Conservation (phyloP, 2,113 vertebrate genomes). For the Aleadryas rufinucha region DNA sequence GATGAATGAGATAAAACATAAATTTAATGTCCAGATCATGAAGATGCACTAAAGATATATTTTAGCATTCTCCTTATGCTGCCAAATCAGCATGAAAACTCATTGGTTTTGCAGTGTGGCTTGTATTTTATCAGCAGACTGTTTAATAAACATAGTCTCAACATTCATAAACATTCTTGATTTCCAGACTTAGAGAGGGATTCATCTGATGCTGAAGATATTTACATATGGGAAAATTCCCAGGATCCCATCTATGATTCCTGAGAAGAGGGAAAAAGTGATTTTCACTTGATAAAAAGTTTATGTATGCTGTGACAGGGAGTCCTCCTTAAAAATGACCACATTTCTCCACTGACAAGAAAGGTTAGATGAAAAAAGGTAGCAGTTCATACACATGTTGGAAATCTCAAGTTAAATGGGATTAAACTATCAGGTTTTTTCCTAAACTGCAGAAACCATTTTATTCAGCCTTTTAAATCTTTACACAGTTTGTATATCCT, state of each 20-base stretch:
- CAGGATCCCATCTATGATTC: background rate
- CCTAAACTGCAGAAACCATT: background rate
- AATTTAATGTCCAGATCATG: background rate
- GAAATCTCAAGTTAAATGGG: background rate
- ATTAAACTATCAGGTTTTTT: background rate
- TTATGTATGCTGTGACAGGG: background rate
- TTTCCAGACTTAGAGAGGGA: background rate
- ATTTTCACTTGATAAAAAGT: background rate
- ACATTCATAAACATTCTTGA: background rate
- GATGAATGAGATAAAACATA: background rate
- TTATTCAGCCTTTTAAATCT: background rate
- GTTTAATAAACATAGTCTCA: background rate
- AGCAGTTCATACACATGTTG: background rate
- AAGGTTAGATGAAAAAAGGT: background rate
- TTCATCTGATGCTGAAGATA: background rate
- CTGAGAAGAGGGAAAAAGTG: rapidly evolving
- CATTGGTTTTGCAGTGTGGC: background rate
- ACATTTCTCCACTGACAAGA: background rate
- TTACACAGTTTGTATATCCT: background rate
- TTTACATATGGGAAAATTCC: background rate
- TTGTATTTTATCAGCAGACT: background rate
- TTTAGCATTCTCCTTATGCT: background rate
- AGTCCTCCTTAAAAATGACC: background rate
- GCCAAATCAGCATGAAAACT: background rate
- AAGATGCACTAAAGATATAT: background rate